Evolutionary conservation across 2,888 invertebrate genomes (phyloP).

Genomic region (Choreutis nemorana): DNA sequence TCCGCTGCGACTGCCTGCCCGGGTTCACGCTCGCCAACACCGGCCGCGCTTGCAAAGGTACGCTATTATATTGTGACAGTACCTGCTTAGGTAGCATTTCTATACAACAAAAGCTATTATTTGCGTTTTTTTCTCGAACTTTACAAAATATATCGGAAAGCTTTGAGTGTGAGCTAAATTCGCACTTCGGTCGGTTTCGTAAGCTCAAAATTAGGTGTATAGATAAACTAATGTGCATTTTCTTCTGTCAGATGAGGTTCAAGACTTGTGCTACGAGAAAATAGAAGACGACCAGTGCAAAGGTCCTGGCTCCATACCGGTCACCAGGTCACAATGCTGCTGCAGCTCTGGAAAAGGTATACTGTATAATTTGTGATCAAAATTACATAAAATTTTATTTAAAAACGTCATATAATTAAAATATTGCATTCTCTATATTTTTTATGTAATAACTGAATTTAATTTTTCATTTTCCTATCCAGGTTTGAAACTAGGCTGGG

Average conservation of each 20-base stretch:
- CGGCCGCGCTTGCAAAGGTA: conserved; percentile 80
- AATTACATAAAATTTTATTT: conserved; percentile 1
- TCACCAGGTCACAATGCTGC: conserved; percentile 87
- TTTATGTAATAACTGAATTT: background rate
- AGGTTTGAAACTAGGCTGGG: conserved; percentile 82
- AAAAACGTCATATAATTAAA: no score
- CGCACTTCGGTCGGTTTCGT: no score
- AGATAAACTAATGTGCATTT: no score
- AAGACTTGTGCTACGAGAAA: conserved; percentile 83
- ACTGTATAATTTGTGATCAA: background rate
- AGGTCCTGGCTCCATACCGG: conserved; percentile 76
- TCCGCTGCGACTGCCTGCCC: conserved; percentile 80
- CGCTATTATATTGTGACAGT: background rate
- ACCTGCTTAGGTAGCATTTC: no score
- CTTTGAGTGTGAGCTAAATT: no score
- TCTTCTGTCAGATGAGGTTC: conserved; percentile 71
- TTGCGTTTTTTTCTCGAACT: no score
- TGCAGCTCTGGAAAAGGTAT: conserved; percentile 71
- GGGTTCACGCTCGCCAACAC: conserved; percentile 83
- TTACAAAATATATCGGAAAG: no score
- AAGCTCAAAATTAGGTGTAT: no score
- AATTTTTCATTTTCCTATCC: conserved; percentile 14
- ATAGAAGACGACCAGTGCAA: conserved; percentile 80
- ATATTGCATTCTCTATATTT: no score
- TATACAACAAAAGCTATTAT: no score